These are phyloP conservation scores for Dipus sagitta DNA, from an alignment of 2,797 vertebrate species.

Conservation along the genomic window DNA sequence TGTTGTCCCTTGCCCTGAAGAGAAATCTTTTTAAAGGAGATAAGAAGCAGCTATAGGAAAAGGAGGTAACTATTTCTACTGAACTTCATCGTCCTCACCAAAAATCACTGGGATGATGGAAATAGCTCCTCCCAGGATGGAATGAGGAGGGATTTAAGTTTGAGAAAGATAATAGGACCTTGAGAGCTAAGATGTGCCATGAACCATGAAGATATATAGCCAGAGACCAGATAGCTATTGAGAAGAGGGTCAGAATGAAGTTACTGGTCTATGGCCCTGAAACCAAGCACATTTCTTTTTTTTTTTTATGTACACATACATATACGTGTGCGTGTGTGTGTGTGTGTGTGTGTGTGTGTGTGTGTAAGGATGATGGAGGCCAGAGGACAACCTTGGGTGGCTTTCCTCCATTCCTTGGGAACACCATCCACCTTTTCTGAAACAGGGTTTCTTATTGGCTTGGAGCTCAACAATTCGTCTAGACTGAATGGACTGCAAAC, in stretches of 20 bases:
- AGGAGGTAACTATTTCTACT: slow-evolving; percentile 26
- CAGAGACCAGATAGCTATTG: background rate
- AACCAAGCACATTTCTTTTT: background rate
- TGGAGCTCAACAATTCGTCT: too few species aligned
- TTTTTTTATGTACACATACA: too few species aligned
- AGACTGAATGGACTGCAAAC: too few species aligned
- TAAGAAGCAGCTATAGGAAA: slow-evolving; percentile 58
- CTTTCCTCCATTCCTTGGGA: too few species aligned
- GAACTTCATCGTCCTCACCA: background rate
- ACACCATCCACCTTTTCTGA: too few species aligned
- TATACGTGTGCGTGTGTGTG: too few species aligned
- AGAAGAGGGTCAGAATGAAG: background rate
- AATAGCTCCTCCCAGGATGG: background rate
- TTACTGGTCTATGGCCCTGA: background rate
- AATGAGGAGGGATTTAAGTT: background rate
- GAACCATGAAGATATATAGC: background rate
- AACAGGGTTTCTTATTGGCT: too few species aligned
- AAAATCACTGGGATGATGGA: background rate
- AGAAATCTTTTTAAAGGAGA: slow-evolving; percentile 53
- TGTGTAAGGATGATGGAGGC: too few species aligned
- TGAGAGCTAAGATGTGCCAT: background rate
- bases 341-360: too few species aligned
- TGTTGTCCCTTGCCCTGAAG: slow-evolving; percentile 63
- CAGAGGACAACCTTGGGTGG: too few species aligned
- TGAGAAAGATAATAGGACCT: background rate